These are phyloP conservation scores for Chondrosia reniformis DNA, from an alignment of 37 sponge, comb jelly and placozoan species.

Conservation along the genomic window DNA sequence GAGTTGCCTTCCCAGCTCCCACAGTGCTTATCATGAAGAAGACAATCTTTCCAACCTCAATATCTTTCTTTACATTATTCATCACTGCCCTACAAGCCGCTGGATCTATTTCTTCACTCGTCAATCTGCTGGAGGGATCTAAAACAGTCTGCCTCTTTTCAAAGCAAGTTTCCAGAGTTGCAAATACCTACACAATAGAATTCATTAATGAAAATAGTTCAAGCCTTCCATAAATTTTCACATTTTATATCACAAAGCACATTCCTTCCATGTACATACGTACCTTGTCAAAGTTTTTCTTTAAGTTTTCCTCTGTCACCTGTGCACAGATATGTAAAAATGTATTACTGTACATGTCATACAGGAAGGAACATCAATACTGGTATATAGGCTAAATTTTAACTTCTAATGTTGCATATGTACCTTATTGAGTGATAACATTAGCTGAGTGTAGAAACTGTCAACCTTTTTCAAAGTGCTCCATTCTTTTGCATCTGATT, in stretches of 20 bases:
- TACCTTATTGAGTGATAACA: no score
- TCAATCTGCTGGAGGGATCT: not conserved
- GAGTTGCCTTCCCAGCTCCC: not conserved
- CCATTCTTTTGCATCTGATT: not conserved
- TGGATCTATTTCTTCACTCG: not conserved
- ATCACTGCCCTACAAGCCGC: conserved; percentile 3
- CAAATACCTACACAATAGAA: not conserved
- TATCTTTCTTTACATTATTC: not conserved
- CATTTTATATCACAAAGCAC: no score
- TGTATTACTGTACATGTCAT: no score
- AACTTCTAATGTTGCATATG: no score
- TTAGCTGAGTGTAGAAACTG: not conserved
- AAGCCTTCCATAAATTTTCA: no score
- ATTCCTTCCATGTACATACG: no score
- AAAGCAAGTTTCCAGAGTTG: not conserved
- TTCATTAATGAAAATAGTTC: no score
- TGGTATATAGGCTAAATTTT: no score
- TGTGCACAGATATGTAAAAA: no score
- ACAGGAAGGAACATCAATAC: no score
- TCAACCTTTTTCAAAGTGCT: not conserved
- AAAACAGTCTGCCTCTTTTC: not conserved
- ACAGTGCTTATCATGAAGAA: not conserved
- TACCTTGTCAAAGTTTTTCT: no score
- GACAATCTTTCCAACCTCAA: not conserved
- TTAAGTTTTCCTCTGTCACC: no score